phyloP scores from a whole-genome alignment of 2,888 invertebrate genomes.

The Lasioglossum zephyrum region DNA sequence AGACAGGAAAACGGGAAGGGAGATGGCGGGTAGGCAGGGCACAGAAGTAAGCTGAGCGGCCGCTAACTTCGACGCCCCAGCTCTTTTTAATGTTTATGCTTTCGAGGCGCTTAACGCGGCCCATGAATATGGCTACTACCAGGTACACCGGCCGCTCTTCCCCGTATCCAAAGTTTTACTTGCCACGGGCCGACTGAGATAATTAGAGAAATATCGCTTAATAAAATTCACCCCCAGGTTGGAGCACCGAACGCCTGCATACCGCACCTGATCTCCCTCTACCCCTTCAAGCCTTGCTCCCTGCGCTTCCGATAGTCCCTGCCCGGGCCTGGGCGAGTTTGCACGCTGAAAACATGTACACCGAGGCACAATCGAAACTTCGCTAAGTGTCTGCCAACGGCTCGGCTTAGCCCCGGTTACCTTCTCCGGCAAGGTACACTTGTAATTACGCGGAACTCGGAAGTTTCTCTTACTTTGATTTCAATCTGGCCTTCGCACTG shows the following conservation, averaged over 20 bases:
- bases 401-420: slow-evolving; percentile 65
- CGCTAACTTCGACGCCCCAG: slow-evolving; percentile 65
- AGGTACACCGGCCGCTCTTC: slow-evolving; percentile 17
- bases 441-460: slow-evolving; percentile 62
- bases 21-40: neutral
- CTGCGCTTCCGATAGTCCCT: slow-evolving; percentile 32
- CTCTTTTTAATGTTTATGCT: slow-evolving; percentile 77
- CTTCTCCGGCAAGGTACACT: slow-evolving; percentile 54
- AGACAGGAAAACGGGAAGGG: slow-evolving; percentile 11
- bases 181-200: slow-evolving; percentile 72
- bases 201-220: slow-evolving; percentile 83
- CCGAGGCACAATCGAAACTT: slow-evolving; percentile 79
- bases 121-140: slow-evolving; percentile 64
- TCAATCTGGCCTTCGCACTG: slow-evolving; percentile 51
- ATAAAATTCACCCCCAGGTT: slow-evolving; percentile 77
- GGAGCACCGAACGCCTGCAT: slow-evolving; percentile 57
- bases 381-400: slow-evolving; percentile 73
- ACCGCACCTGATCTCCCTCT: slow-evolving; percentile 49
- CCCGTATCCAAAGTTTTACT: slow-evolving; percentile 35
- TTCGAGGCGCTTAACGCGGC: slow-evolving; percentile 65
- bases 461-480: slow-evolving; percentile 66
- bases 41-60: slow-evolving; percentile 50
- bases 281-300: slow-evolving; percentile 30
- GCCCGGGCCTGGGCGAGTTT: slow-evolving; percentile 28
- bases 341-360: slow-evolving; percentile 58